phyloP scores from a whole-genome alignment of 2,888 invertebrate species.

The Monopis laevigella region DNA sequence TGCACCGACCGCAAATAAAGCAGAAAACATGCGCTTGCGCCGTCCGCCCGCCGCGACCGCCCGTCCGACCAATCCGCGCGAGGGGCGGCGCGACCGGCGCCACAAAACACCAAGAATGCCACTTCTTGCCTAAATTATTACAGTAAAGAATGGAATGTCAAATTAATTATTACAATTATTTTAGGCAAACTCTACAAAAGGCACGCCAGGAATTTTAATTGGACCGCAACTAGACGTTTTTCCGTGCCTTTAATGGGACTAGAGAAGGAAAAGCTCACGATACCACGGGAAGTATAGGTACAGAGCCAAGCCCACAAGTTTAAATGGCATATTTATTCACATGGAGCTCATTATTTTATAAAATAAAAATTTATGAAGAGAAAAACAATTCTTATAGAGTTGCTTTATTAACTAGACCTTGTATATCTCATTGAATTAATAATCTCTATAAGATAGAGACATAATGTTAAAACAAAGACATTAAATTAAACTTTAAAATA shows the following conservation, averaged over 20 bases:
- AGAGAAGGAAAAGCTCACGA: too few species aligned
- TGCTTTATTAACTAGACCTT: too few species aligned
- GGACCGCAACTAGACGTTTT: constrained; percentile 10
- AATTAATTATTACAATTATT: constrained; percentile 49
- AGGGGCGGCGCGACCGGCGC: constrained; percentile 25
- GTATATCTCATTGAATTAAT: too few species aligned
- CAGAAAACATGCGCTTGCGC: constrained; percentile 17
- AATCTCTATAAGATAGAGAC: too few species aligned
- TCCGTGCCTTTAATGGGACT: background rate
- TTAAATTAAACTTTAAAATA: too few species aligned
- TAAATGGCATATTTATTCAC: too few species aligned
- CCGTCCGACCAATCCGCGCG: constrained; percentile 29
- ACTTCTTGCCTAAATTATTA: constrained; percentile 41
- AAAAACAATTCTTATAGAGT: too few species aligned
- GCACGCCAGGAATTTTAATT: constrained; percentile 15
- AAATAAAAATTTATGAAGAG: too few species aligned
- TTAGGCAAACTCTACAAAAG: constrained; percentile 25
- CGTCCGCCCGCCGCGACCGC: constrained; percentile 12
- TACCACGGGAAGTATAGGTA: too few species aligned
- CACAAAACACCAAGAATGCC: constrained; percentile 25
- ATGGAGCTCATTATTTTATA: too few species aligned
- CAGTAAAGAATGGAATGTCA: constrained; percentile 32
- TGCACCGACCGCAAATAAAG: constrained; percentile 34
- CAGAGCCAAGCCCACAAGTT: too few species aligned
- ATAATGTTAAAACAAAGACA: too few species aligned